Evolutionary conservation across 1,140 invertebrate species (phyloP).

Genomic region (Conus ventricosus): DNA sequence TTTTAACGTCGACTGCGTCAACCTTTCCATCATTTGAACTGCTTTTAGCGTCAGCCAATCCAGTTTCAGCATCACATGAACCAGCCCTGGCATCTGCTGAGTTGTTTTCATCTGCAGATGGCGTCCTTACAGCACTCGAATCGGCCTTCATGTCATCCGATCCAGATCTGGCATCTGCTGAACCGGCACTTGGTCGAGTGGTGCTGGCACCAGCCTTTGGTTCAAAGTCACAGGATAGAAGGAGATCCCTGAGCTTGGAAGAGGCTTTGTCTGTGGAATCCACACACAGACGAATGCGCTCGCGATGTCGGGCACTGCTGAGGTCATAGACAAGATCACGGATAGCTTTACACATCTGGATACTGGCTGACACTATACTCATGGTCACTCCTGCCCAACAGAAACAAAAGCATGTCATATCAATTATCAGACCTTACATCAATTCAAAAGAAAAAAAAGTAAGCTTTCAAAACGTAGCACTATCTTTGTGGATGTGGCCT

Average conservation of each 20-base stretch:
- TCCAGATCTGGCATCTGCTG: background rate
- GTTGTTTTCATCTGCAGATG: background rate
- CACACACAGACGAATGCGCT: slow-evolving; percentile 56
- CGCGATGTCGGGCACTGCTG: slow-evolving; percentile 54
- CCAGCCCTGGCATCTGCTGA: background rate
- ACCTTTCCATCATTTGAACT: background rate
- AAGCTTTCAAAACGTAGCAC: background rate
- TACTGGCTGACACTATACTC: slow-evolving; percentile 64
- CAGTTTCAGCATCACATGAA: background rate
- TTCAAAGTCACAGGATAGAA: slow-evolving; percentile 49
- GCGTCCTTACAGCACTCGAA: background rate
- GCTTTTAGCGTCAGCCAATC: background rate
- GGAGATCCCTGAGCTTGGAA: slow-evolving; percentile 51
- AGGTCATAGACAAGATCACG: slow-evolving; percentile 61
- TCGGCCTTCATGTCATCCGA: background rate
- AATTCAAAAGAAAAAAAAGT: background rate
- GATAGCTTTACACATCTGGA: slow-evolving; percentile 63
- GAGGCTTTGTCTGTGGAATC: slow-evolving; percentile 58
- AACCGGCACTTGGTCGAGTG: background rate
- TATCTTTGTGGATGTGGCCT: no score
- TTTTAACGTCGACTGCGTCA: background rate
- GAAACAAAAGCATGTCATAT: background rate
- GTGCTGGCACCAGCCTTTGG: background rate
- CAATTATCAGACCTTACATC: background rate
- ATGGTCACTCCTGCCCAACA: slow-evolving; percentile 62